Conservation (phyloP, 2,797 vertebrate species). For the Oophaga sylvatica region DNA sequence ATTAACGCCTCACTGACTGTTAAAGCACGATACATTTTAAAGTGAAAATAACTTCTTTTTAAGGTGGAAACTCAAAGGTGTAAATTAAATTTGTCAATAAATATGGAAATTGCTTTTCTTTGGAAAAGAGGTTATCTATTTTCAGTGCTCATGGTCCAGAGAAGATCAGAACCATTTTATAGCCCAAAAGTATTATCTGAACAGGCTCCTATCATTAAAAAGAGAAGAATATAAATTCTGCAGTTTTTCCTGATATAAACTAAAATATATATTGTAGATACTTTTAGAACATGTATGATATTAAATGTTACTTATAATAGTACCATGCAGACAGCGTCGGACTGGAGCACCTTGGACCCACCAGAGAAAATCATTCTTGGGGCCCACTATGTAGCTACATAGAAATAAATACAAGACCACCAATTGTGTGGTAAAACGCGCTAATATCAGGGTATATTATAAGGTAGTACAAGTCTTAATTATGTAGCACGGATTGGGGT, state of each 20-base stretch:
- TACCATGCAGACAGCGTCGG: not conserved
- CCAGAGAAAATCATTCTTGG: too few relatives aligned
- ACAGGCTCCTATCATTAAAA: conserved; percentile 6
- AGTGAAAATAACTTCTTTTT: conserved; percentile 60
- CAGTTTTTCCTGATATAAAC: not conserved
- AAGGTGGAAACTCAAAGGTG: conserved; percentile 57
- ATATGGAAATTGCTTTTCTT: conserved; percentile 66
- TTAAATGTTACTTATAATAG: not conserved
- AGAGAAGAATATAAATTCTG: not conserved
- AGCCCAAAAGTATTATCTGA: not conserved
- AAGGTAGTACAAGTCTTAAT: too few relatives aligned
- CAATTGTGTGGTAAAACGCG: too few relatives aligned
- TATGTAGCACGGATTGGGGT: too few relatives aligned
- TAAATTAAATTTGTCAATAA: conserved; percentile 71
- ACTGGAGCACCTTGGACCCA: too few relatives aligned
- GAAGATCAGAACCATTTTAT: conserved; percentile 7
- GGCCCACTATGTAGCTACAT: too few relatives aligned
- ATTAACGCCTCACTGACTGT: conserved; percentile 59
- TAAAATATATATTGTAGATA: not conserved
- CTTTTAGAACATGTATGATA: not conserved
- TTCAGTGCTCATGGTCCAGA: conserved; percentile 12
- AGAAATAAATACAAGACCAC: too few relatives aligned
- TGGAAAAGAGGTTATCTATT: conserved; percentile 32
- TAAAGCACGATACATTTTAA: conserved; percentile 60
- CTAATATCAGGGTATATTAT: too few relatives aligned